phyloP scores from a whole-genome alignment of 2,888 invertebrate genomes.

The Tetranychus piercei region DNA sequence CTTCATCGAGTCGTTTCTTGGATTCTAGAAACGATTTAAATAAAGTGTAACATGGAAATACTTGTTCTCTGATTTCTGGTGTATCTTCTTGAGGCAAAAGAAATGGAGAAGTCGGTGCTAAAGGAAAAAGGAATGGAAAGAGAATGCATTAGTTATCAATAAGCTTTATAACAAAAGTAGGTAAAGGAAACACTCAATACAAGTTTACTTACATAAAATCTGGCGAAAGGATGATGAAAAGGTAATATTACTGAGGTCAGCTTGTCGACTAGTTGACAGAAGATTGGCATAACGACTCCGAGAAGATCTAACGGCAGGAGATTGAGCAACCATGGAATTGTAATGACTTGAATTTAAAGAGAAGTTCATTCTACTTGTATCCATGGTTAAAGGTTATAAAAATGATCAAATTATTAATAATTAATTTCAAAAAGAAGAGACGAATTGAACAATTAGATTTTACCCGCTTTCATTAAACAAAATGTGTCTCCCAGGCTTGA shows the following conservation, averaged over 20 bases:
- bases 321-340: background rate
- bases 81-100: background rate
- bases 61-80: background rate
- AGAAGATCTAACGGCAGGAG: conserved; percentile 4
- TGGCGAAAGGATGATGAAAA: background rate
- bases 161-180: background rate
- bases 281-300: conserved; percentile 1
- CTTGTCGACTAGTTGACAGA: background rate
- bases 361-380: background rate
- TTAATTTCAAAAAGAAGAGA: background rate
- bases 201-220: background rate
- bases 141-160: background rate
- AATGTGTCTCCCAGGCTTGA: too few species aligned
- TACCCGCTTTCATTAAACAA: too few species aligned
- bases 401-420: background rate
- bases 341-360: background rate
- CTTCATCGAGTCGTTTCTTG: background rate
- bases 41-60: background rate
- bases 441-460: background rate
- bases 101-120: background rate
- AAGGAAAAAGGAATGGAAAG: background rate
- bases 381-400: background rate
- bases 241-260: background rate
- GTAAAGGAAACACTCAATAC: background rate
- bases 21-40: conserved; percentile 10